Evolutionary conservation across 2,797 vertebrate genomes (phyloP), one percentile per base, ranked within the genome.

Genomic region (Parambassis ranga): DNA sequence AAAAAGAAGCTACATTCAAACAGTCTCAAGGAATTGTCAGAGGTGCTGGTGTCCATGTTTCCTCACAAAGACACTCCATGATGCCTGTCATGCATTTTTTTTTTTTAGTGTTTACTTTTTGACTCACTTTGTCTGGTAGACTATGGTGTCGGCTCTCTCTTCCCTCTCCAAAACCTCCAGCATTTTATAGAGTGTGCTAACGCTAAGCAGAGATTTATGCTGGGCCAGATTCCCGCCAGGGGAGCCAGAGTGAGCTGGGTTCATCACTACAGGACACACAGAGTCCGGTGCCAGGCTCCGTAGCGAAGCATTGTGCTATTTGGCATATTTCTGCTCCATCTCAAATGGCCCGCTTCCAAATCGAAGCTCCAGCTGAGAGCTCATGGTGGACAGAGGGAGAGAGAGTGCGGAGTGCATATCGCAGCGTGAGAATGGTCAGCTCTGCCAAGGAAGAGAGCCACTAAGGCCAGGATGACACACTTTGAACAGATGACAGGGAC

Each of bases 401-500:
- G 66, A 27, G 75, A 72, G 61, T 70, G 67, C 14, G 18, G 43
- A 71, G 73, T 37, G 55, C 58, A 71, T 48, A 70, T 81, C 79
- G 1, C 81, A 79, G 81, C 52, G 71, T 84, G 85, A 87, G 81
- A 85, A 76, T 41, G 13, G 38, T 23, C 61, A 6, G 27, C 18
- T 4, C 63, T 85, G 83, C 85, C 85, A 87, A 75, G 30, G 37
- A 70, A 60, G 71, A 75, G 58, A 61, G 68, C 71, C 63, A 73
- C 74, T 37, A 10, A 74, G 75, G 78, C 80, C 79, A 83, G 71
- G 61, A 77, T 70, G 83, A 84, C 84, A 86, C 83, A 65, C 83
- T 90, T 87, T 83, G 81, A 89, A 74, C 86, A 85, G 85, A 87
- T 88, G 89, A 90, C 82, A 70, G 74, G 48, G 67, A 81, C 59